phyloP scores from a whole-genome alignment of 2,113 vertebrate species.

The Dissostichus mawsoni region DNA sequence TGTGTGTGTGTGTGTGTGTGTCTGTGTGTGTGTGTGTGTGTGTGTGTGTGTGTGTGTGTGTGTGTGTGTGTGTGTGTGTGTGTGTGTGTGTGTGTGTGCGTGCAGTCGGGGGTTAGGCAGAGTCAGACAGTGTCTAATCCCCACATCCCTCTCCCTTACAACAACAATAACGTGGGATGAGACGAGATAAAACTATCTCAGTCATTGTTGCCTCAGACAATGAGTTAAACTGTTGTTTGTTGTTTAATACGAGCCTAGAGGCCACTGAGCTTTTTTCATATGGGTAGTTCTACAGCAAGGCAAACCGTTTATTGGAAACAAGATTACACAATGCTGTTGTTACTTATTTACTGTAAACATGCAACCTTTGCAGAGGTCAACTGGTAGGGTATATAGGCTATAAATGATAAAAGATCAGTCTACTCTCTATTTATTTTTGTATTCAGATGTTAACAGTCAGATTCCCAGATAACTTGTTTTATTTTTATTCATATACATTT shows the following conservation, averaged over 20 bases:
- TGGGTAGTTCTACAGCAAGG: neutral
- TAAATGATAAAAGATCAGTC: neutral
- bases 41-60: neutral
- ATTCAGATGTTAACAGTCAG: slow-evolving; percentile 4
- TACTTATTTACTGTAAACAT: slow-evolving; percentile 9
- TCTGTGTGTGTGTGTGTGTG: slow-evolving; percentile 34
- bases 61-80: slow-evolving; percentile 15
- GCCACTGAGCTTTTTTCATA: slow-evolving; percentile 37
- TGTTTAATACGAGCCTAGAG: slow-evolving; percentile 13
- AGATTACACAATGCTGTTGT: neutral
- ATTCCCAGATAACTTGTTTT: neutral
- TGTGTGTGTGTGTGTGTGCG: slow-evolving; percentile 33
- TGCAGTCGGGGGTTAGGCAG: slow-evolving; percentile 33
- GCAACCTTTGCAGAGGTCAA: neutral
- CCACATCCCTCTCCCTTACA: slow-evolving; percentile 60
- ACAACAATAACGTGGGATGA: slow-evolving; percentile 62
- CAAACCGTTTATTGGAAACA: neutral
- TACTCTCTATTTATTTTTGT: neutral
- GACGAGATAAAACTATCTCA: slow-evolving; percentile 69
- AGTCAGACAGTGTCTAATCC: slow-evolving; percentile 75
- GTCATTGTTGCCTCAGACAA: slow-evolving; percentile 68
- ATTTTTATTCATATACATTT: neutral
- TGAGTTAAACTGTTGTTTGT: slow-evolving; percentile 57
- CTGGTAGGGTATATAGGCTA: neutral
- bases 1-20: slow-evolving; percentile 6